Evolutionary conservation across 2,797 vertebrate species (phyloP).

Genomic region (Coilia nasus): DNA sequence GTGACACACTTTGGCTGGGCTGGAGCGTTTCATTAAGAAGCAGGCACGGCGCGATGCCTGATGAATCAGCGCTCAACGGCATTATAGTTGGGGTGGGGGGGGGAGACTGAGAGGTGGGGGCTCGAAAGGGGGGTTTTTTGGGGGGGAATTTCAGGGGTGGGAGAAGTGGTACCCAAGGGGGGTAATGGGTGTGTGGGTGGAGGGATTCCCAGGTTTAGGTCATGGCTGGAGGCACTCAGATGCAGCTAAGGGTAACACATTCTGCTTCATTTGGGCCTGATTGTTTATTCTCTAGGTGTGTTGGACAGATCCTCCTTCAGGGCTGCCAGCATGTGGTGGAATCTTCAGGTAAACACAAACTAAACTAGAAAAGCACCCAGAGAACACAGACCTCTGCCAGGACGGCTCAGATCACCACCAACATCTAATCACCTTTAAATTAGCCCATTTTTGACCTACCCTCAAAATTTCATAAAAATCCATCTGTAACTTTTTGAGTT

Average conservation of each 20-base stretch:
- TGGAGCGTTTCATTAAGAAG: neutral
- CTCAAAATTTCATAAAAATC: too few species aligned
- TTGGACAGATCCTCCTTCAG: neutral
- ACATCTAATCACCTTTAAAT: too few species aligned
- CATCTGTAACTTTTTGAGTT: too few species aligned
- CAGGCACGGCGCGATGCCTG: neutral
- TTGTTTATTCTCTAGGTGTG: neutral
- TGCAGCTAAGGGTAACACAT: neutral
- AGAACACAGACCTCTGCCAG: too few species aligned
- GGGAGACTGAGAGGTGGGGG: neutral
- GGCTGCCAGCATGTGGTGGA: too few species aligned
- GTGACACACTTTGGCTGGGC: constrained; percentile 4
- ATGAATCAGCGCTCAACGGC: neutral
- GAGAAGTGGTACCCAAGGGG: too few species aligned
- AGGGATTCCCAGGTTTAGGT: neutral
- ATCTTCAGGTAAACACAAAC: too few species aligned
- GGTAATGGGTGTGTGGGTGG: too few species aligned
- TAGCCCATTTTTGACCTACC: too few species aligned
- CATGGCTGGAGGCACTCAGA: neutral
- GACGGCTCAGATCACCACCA: too few species aligned
- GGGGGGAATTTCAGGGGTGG: neutral
- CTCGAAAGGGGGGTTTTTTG: neutral
- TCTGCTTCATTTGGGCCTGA: neutral
- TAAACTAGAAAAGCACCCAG: too few species aligned
- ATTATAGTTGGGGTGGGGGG: neutral